A percentile compares a stretch with the other conserved stretches of the same genome.
These are phyloP conservation scores for Lipotes vexillifer DNA, from an alignment of 2,113 vertebrate genomes.

Conservation along the genomic window DNA sequence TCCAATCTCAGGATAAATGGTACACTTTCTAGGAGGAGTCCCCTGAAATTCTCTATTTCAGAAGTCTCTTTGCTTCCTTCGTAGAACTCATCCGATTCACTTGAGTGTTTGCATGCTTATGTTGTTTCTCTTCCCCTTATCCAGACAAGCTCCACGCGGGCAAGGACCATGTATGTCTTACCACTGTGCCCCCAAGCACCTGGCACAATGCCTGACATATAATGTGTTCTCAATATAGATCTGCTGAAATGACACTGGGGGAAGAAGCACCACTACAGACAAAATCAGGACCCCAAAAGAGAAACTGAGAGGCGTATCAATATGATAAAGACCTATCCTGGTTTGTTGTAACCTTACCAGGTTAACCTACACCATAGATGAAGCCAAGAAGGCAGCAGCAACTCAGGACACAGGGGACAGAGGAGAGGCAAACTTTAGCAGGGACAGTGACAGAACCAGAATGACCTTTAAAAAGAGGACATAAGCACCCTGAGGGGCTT, in stretches of 20 bases:
- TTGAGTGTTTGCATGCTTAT: neutral
- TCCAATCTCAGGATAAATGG: neutral
- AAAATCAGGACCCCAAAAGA: neutral
- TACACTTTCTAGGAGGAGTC: neutral
- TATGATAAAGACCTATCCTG: neutral
- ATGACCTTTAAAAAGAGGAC: neutral
- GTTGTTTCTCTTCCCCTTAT: neutral
- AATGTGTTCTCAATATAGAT: neutral
- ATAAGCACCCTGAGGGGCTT: neutral
- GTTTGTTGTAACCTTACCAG: neutral
- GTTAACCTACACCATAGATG: accelerated
- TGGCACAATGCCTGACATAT: no score
- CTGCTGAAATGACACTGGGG: neutral
- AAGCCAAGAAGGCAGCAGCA: neutral
- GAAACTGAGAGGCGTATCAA: neutral
- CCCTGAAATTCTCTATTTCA: neutral
- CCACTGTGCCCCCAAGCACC: neutral
- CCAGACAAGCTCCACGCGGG: neutral
- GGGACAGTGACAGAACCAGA: neutral
- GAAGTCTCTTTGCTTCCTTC: neutral
- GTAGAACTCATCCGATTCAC: neutral
- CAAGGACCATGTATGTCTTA: neutral
- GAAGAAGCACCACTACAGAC: neutral
- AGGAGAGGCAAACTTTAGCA: neutral
- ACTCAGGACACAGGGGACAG: neutral